These are phyloP conservation scores for Channa argus DNA, from an alignment of 2,113 vertebrate species.

Conservation along the genomic window DNA sequence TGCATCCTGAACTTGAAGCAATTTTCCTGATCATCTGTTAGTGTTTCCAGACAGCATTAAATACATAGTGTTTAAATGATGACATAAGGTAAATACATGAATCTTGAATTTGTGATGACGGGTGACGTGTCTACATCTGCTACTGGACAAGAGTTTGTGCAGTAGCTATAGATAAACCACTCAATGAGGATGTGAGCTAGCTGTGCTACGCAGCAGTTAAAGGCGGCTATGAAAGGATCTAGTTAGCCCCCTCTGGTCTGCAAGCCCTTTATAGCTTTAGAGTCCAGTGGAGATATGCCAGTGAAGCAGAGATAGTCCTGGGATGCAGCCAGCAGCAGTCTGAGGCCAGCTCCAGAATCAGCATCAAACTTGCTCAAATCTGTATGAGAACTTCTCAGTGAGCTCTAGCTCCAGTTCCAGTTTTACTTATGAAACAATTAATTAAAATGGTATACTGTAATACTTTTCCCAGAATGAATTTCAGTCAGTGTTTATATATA, in stretches of 20 bases:
- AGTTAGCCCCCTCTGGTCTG: constrained; percentile 47
- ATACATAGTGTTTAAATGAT: neutral
- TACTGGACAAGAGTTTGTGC: neutral
- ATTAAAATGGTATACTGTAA: constrained; percentile 9
- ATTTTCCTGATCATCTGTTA: neutral
- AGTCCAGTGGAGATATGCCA: constrained; percentile 42
- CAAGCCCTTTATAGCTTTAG: constrained; percentile 3
- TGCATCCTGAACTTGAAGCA: neutral
- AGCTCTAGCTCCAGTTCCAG: neutral
- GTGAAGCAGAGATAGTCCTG: constrained; percentile 39
- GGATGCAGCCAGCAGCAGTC: constrained; percentile 34
- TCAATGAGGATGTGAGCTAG: constrained; percentile 14
- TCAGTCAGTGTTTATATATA: neutral
- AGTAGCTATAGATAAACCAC: constrained; percentile 25
- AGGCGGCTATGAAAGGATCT: constrained; percentile 40
- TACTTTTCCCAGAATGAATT: constrained; percentile 1
- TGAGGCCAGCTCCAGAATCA: constrained; percentile 48
- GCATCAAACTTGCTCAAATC: constrained; percentile 38
- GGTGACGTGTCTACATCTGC: neutral
- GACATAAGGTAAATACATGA: neutral
- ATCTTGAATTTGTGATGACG: neutral
- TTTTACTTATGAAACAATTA: constrained; percentile 19
- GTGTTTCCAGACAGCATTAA: neutral
- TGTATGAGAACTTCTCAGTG: constrained; percentile 27
- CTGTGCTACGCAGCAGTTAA: constrained; percentile 22